Evolutionary conservation across 2,888 invertebrate species (phyloP), one percentile per base, ranked within the genome.

Genomic region (Himalopsyche anomala): DNA sequence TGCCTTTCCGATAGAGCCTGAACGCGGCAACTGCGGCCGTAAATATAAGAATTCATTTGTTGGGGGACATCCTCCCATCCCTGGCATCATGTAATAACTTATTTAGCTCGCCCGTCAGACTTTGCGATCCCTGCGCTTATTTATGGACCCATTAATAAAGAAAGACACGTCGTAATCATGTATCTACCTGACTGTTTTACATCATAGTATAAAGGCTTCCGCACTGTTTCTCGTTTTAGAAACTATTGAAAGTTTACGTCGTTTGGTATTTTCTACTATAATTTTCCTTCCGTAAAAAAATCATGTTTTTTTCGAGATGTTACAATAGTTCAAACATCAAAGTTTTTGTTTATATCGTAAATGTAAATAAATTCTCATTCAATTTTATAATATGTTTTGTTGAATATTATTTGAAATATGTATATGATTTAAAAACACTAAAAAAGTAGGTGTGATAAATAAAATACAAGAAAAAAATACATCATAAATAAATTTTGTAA

Each of bases 141-240:
- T 86, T 86, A 86, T 84, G 84, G 51, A 28, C 45, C 84, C 86
- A 86, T 86, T 86, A 86, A 86, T 86, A 86, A 86, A 51, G 84
- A 81, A 80, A 83, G 86, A 81, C 86, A 82, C 81, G 62, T 12
- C 81, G 82, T 82, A 84, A 84, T 86, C 84, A 84, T 79, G 80
- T 84, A 74, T 51, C 62, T 83, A 83, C 80, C 80, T 83, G 55
- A 51, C 74, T 74, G 36, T 74, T 74, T 74, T 74, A 74, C 74
- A 74, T 74, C 74, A 74, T 74, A 8, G 74, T 38, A 36, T 38
- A 74, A 74, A 74, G 36, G 36, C 38, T 74, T 74, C 12, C 74
- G 1, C 38, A 74, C 42, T 36, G 74, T 74, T 74, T 36, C 1
- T 36, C 9, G 74, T 28, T 38, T 69, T 19, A 28, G 36, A 36